These are phyloP conservation scores for Gibbula magus DNA, from an alignment of 2,888 invertebrate species.

Conservation along the genomic window DNA sequence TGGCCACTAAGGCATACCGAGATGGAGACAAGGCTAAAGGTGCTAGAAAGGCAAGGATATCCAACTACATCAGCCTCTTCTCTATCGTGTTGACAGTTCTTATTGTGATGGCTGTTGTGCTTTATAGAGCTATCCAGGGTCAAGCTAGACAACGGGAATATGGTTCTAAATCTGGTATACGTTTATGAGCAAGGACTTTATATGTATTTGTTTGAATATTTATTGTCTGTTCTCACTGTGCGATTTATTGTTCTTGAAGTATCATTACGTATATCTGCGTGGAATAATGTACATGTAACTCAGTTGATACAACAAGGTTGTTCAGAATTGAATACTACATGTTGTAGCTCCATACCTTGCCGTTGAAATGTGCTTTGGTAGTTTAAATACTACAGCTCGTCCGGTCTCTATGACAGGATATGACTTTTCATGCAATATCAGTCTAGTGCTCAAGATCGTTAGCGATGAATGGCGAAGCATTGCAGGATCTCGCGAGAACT, in stretches of 20 bases:
- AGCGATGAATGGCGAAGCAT: too few relatives aligned
- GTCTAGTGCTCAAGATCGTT: too few relatives aligned
- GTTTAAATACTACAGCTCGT: too few relatives aligned
- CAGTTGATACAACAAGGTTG: too few relatives aligned
- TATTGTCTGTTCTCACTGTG: neutral
- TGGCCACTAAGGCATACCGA: constrained; percentile 50
- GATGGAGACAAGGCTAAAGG: constrained; percentile 47
- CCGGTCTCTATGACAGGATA: too few relatives aligned
- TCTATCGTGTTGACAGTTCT: constrained; percentile 54
- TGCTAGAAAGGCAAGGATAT: constrained; percentile 43
- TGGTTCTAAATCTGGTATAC: neutral
- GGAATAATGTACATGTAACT: too few relatives aligned
- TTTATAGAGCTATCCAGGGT: constrained; percentile 43
- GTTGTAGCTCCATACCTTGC: too few relatives aligned
- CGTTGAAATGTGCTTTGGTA: too few relatives aligned
- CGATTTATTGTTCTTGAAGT: neutral
- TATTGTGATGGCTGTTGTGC: constrained; percentile 48
- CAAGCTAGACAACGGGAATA: constrained; percentile 25
- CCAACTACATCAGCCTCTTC: constrained; percentile 49
- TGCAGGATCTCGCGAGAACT: too few relatives aligned
- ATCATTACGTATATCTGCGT: too few relatives aligned
- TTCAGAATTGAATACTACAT: too few relatives aligned
- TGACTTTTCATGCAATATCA: too few relatives aligned
- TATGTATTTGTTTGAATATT: neutral
- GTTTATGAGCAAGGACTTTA: neutral